Percentiles rank a stretch among this genome's conserved stretches.
Conservation (phyloP, 2,113 vertebrate species). For the Bubo scandiacus region DNA sequence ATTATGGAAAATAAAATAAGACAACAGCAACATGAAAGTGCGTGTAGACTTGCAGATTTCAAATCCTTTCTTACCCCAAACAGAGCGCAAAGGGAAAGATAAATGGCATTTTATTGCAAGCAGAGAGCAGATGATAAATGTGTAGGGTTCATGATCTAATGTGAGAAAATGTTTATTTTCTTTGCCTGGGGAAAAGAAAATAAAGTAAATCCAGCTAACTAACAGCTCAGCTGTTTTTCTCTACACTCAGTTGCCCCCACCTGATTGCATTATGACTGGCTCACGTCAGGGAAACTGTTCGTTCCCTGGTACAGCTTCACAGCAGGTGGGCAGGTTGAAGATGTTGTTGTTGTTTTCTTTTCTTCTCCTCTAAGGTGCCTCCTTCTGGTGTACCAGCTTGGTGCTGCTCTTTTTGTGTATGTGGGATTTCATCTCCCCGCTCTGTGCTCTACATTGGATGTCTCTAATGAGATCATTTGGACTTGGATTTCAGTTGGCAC, state of each 20-base stretch:
- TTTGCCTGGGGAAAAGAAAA: not conserved
- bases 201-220: not conserved
- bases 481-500: not conserved
- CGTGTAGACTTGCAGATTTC: not conserved
- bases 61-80: not conserved
- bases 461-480: slow-evolving; percentile 7
- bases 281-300: not conserved
- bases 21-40: not conserved
- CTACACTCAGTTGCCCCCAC: not conserved
- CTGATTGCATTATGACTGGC: not conserved
- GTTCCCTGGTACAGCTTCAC: not conserved
- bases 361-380: not conserved
- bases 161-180: slow-evolving; percentile 19
- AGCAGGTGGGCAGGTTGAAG: not conserved
- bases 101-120: not conserved
- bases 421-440: not conserved
- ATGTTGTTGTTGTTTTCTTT: not conserved
- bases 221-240: not conserved
- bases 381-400: not conserved
- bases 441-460: not conserved
- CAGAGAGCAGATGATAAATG: not conserved
- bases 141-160: not conserved
- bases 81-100: not conserved
- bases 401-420: not conserved
- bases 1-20: not conserved